Conservation (phyloP, 2,797 vertebrate genomes). For the Perodicticus potto region DNA sequence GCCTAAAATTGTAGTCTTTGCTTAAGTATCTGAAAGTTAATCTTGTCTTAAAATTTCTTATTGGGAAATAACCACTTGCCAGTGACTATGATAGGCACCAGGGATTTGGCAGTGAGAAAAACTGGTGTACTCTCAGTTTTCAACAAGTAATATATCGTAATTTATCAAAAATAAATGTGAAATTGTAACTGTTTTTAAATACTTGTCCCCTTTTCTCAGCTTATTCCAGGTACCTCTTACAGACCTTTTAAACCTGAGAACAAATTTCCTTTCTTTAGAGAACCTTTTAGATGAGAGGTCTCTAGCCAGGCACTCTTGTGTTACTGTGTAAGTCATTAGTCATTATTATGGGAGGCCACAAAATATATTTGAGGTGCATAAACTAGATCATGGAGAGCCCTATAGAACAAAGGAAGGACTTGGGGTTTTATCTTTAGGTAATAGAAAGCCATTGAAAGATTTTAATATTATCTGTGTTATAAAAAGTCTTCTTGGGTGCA, state of each 20-base stretch:
- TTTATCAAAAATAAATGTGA: neutral
- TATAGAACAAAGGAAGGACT: neutral
- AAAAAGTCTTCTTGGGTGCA: neutral
- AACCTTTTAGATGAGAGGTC: neutral
- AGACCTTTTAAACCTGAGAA: neutral
- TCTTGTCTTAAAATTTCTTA: conserved; percentile 1
- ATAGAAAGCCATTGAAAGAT: neutral
- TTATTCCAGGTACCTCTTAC: neutral
- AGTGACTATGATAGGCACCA: neutral
- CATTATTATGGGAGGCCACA: neutral
- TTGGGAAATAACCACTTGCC: neutral
- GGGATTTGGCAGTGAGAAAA: neutral
- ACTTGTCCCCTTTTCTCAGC: neutral
- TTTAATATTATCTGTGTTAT: neutral
- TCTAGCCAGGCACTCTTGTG: neutral
- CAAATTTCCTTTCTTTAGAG: neutral
- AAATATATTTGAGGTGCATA: neutral
- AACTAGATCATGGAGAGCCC: no score
- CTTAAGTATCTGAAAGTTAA: neutral
- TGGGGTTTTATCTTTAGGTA: neutral
- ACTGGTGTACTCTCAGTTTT: neutral
- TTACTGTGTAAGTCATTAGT: neutral
- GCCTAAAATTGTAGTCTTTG: conserved; percentile 1
- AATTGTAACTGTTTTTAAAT: neutral
- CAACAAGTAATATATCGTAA: neutral